Base-by-base conservation (phyloP, 2,113 vertebrate genomes). In the Pavo muticus region DNA sequence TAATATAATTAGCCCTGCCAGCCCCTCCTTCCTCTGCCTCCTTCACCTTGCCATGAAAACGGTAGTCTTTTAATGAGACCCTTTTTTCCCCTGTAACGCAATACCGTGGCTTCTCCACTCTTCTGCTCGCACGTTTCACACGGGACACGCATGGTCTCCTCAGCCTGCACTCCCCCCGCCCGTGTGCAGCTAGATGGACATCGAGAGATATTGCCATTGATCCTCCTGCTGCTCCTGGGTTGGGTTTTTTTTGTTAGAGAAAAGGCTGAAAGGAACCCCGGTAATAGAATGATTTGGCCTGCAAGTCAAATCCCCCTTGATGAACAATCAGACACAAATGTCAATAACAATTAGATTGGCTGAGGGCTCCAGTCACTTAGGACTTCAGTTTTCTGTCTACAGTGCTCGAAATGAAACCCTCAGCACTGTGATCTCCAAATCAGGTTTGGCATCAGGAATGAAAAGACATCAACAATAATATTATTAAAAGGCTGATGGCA, bases 311-410 rank as follows among this genome's bases (percentile, higher is more conserved):
- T 95, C 96, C 91, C 85, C 95, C 96, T 96, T 97, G 98, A 98
- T 97, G 98, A 98, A 98, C 97, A 97, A 96, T 97, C 97, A 97
- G 97, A 98, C 98, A 97, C 98, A 97, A 94, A 98, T 93, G 97
- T 98, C 98, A 98, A 98, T 98, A 98, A 97, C 97, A 98, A 98
- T 98, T 97, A 98, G 97, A 98, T 98, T 98, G 98, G 97, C 98
- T 71, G 13, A 92, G 90, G 97, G 97, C 97, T 97, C 74, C 96
- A 98, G 98, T 98, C 98, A 98, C 98, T 98, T 98, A 98, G 97
- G 98, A 97, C 97, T 96, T 97, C 96, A 83, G 60, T 93, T 94
- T 97, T 96, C 97, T 95, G 73, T 97, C 98, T 97, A 86, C 97
- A 97, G 95, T 54, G 84, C 93, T 88, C 47, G 84, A 96, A 94